Evolutionary conservation across 2,888 invertebrate genomes (phyloP), one percentile per base, ranked within the genome.

Genomic region (Cyaniris semiargus): DNA sequence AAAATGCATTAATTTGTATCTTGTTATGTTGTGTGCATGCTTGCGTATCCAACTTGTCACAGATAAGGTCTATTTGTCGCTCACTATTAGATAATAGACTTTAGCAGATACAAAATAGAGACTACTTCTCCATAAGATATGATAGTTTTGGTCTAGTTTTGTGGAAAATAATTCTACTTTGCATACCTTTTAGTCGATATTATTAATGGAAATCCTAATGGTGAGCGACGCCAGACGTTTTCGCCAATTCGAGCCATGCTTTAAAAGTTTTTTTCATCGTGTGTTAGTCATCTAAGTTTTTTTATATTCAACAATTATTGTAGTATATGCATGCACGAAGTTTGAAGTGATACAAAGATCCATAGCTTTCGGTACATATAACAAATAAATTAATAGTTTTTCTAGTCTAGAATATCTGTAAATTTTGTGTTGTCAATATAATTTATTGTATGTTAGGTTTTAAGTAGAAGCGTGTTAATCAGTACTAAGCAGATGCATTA

Each of bases 11-110:
- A 48, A 48, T 2, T 44, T 48, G 15, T 44, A 48, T 21, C 10
- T 48, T 44, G n/a, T 70, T 48, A 27, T 74, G 44, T n/a, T 34
- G 71, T 72, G 72, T 44, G 23, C 72, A 72, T 74, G 74, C 74
- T 48, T 27, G 48, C 48, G 74, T 53, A 18, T 27, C 18, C 23
- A 44, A 15, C 23, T 21, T 23, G 44, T 21, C 44, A 72, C 21
- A 72, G n/a, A 71, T 71, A 18, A 44, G 44, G 10, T 44, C 53
- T 53, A 18, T 18, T 53, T 18, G 53, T 53, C 53, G 53, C 53
- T 18, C 18, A 18, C 53, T 18, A 53, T 53, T 53, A 15, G 48
- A 48, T 48, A 15, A 18, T 18, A 7, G 15, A 53, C 53, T 53
- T 53, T 18, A 18, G 53, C 53, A 18, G 5, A 53, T 18, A 53